Evolutionary conservation across 2,797 vertebrate genomes (phyloP), one percentile per base, ranked within the genome.

Genomic region (Ceryle rudis): DNA sequence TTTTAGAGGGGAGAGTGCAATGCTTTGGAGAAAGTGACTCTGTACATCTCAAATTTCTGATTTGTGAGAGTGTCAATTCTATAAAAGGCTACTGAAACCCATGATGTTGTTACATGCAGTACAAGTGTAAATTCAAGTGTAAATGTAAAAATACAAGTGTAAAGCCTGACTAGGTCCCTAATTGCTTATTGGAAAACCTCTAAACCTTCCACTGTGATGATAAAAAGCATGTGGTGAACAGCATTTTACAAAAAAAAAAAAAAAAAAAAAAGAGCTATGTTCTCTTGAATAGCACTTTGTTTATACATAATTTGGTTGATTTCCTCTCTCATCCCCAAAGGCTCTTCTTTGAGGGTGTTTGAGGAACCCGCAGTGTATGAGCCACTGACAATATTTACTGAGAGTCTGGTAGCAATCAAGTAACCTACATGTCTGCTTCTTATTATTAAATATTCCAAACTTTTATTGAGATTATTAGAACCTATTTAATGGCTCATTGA

Each of bases 401-500:
- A 91, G 84, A 92, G 54, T 72, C 85, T 96, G 88, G 57, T 44
- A 87, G 41, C 83, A 95, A 83, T 80, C 78, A 89, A 83, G 61
- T 61, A 93, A 93, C 81, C 49, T 91, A 67, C 78, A 78, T 52
- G 66, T 79, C 66, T 97, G 61, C 42, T 95, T 92, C 83, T 95
- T 2, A 0, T 97, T 95, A 94, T 93, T 95, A 95, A 96, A 94
- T 93, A 95, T 93, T 94, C 72, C 71, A 92, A 85, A 95, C 6
- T 89, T 94, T 73, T 89, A 94, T 44, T 94, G 90, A 95, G 71
- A 95, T 90, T 96, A 93, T 94, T 97, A 94, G 74, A 97, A 87
- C 67, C 46, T 83, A 96, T 97, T 96, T 97, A 95, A 95, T 93
- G 90, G 88, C 75, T 95, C 94, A 92, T 65, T 89, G 92, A 95